Base-by-base conservation (phyloP, 1,140 invertebrate species). In the Rhagoletis zephyria region DNA sequence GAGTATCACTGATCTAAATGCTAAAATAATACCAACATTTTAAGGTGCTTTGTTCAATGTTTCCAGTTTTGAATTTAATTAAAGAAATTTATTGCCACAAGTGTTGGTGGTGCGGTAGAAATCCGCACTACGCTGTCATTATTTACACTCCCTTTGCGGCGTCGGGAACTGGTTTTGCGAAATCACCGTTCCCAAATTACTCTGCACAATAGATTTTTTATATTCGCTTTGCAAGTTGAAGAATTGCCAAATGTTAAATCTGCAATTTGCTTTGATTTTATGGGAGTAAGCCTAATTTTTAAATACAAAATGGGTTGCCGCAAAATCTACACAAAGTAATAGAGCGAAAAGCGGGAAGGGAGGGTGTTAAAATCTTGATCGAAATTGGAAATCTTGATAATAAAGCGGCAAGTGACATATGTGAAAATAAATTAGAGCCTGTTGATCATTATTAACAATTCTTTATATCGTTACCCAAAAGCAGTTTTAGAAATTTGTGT, bases 51-150 rank as follows among this genome's bases (percentile, higher is more conserved):
- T 4, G 4, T 70, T 30, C 67, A 74, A 74, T 74, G 40, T 45
- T 74, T 74, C 67, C 40, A 74, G 42, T 74, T 48, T 74, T 30
- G 16, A 81, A 56, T 16, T 81, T 81, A 81, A 81, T 81, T 81
- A 81, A 56, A 10, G 19, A 12, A 56, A 81, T 81, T 81, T 56
- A 81, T 81, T 56, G 74, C 48, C 14, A 40, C 48, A 19, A 56
- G 19, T 59, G 67, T n/a, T 16, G 4, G 10, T 74, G 67, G 40
- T 74, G 45, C 45, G 67, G 4, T 48, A 16, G 67, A 48, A 16
- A 4, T 45, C 45, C 45, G 67, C 12, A 74, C 40, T 48, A 12
- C 67, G 3, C 67, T 74, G 67, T 16, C 67, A 74, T 74, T 48
- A 74, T 74, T 74, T 14, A 16, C 10, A 42, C 67, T 74, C 45